These are phyloP conservation scores for Eptesicus fuscus DNA, from an alignment of 2,113 vertebrate species.

Conservation along the genomic window DNA sequence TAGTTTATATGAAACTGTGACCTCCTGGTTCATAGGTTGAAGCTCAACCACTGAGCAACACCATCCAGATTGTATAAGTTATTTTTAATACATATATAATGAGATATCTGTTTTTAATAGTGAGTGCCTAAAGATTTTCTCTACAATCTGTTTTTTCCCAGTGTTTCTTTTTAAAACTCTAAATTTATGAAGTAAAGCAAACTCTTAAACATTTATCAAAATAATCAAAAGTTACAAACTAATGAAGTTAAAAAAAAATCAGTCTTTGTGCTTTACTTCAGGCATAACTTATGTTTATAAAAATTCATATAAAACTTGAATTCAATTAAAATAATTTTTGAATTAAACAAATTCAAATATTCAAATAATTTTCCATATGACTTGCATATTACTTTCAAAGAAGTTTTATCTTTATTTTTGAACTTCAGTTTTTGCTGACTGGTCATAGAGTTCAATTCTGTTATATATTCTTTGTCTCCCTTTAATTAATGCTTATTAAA, in stretches of 20 bases:
- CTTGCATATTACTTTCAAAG: background rate
- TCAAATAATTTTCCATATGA: background rate
- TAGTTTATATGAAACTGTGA: too few relatives aligned
- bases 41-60: too few relatives aligned
- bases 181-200: background rate
- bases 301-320: background rate
- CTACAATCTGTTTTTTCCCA: background rate
- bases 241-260: background rate
- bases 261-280: background rate
- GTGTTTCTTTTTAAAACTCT: background rate
- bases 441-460: background rate
- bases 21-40: too few relatives aligned
- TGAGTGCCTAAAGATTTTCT: background rate
- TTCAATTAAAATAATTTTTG: background rate
- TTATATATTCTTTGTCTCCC: background rate
- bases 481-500: constrained; percentile 20
- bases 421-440: background rate
- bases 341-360: background rate
- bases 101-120: background rate
- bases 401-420: constrained; percentile 32
- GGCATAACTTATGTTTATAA: background rate
- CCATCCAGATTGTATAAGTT: background rate
- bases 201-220: background rate
- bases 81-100: background rate
- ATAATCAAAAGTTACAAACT: background rate